phyloP scores from a whole-genome alignment of 2,888 invertebrate genomes.

The Axea sp. region DNA sequence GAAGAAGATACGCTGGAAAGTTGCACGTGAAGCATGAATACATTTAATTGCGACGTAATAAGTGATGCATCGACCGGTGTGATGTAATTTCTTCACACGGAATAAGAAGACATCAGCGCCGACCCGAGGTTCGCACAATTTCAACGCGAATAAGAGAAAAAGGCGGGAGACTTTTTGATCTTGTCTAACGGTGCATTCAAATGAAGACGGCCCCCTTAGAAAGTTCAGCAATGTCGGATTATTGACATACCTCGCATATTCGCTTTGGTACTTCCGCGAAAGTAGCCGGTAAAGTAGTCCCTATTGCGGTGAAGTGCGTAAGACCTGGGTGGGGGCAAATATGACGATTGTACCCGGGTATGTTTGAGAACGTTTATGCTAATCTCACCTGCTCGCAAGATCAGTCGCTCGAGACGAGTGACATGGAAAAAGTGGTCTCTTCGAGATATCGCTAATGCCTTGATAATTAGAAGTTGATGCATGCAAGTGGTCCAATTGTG shows the following conservation, averaged over 20 bases:
- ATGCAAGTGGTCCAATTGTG: no score
- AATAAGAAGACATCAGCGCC: constrained; percentile 16
- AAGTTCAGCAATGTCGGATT: constrained; percentile 71
- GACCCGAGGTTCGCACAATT: constrained; percentile 40
- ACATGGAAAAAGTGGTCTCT: background rate
- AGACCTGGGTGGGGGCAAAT: constrained; percentile 16
- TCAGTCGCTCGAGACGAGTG: constrained; percentile 9
- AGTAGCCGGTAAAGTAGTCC: constrained; percentile 63
- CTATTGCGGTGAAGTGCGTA: constrained; percentile 46
- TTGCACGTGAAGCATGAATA: no score
- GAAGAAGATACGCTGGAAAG: no score
- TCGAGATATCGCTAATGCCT: background rate
- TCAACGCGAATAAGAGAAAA: constrained; percentile 37
- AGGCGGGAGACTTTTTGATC: constrained; percentile 59
- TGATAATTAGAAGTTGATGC: background rate
- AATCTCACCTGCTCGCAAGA: constrained; percentile 13
- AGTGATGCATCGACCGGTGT: constrained; percentile 46
- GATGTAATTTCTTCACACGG: constrained; percentile 49
- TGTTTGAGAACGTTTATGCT: constrained; percentile 32
- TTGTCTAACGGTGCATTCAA: constrained; percentile 65
- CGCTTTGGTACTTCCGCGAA: constrained; percentile 71
- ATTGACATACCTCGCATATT: constrained; percentile 71
- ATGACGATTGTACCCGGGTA: constrained; percentile 50
- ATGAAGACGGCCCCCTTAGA: constrained; percentile 68
- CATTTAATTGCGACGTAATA: no score